Conservation (phyloP, 2,113 vertebrate genomes). For the Lethenteron reissneri region DNA sequence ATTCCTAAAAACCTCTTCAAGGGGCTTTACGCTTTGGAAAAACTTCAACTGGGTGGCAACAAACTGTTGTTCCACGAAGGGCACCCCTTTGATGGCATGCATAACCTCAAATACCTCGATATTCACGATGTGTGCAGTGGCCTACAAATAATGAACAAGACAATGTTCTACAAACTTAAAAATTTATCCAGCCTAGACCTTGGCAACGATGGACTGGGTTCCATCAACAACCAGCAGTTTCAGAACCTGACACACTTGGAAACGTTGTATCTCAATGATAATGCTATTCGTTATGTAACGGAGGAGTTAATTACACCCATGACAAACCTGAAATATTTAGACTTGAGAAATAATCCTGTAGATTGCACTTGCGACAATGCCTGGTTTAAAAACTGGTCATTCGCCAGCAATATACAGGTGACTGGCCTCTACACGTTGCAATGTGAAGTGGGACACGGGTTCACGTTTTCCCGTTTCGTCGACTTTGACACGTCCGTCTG, state of each 20-base stretch:
- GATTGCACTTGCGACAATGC: slow-evolving; percentile 9
- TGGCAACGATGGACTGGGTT: slow-evolving; percentile 9
- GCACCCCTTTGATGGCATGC: slow-evolving; percentile 1
- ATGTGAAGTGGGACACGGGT: not conserved
- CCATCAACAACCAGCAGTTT: slow-evolving; percentile 4
- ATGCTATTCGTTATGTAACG: slow-evolving; percentile 8
- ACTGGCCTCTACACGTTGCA: slow-evolving; percentile 5
- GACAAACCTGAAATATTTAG: slow-evolving; percentile 6
- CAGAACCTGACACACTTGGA: slow-evolving; percentile 7
- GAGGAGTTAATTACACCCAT: not conserved
- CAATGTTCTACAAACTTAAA: slow-evolving; percentile 8
- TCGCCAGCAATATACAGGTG: slow-evolving; percentile 1
- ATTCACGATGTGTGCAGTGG: slow-evolving; percentile 10
- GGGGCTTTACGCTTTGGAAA: not conserved
- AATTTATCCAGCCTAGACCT: slow-evolving; percentile 7
- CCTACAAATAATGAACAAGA: not conserved
- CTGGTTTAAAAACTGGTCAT: slow-evolving; percentile 7
- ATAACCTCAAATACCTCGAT: not conserved
- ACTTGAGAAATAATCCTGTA: slow-evolving; percentile 9
- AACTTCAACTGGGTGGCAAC: slow-evolving; percentile 9
- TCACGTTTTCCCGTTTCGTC: not conserved
- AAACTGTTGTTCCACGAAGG: slow-evolving; percentile 6
- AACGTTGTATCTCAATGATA: slow-evolving; percentile 8
- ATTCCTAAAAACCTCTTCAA: slow-evolving; percentile 9
- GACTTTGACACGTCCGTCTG: not conserved